phyloP scores from a whole-genome alignment of 2,888 invertebrate species.

The Phymatocera aterrima region DNA sequence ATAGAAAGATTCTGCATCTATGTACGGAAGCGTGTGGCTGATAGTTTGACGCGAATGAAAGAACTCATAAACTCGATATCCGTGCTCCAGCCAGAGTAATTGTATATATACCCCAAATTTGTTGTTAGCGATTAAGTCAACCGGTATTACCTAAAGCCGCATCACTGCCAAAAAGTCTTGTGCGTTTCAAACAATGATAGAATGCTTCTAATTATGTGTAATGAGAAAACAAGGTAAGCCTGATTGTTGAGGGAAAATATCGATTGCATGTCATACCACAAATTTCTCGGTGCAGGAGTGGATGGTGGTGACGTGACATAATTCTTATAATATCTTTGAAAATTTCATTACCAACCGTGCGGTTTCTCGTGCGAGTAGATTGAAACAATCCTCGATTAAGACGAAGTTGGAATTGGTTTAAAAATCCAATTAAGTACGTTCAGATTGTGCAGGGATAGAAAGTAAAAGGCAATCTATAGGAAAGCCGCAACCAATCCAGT shows the following conservation, averaged over 20 bases:
- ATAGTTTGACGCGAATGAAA: not conserved
- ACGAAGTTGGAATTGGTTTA: constrained; percentile 20
- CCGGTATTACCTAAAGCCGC: not conserved
- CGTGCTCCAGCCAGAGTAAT: not conserved
- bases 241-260: not conserved
- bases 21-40: not conserved
- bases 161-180: not conserved
- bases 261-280: not conserved
- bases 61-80: not conserved
- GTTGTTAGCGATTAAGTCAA: not conserved
- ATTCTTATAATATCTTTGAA: not conserved
- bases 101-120: not conserved
- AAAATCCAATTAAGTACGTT: constrained; percentile 22
- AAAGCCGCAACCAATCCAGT: not conserved
- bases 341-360: not conserved
- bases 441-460: not conserved
- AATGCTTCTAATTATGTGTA: not conserved
- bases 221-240: not conserved
- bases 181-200: not conserved
- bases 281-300: not conserved
- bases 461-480: constrained; percentile 1
- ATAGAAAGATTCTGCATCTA: not conserved
- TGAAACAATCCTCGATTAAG: not conserved
- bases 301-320: not conserved
- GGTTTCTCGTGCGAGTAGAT: not conserved